Evolutionary conservation across 2,113 vertebrate genomes (phyloP).

Genomic region (human (Homo sapiens)): DNA sequence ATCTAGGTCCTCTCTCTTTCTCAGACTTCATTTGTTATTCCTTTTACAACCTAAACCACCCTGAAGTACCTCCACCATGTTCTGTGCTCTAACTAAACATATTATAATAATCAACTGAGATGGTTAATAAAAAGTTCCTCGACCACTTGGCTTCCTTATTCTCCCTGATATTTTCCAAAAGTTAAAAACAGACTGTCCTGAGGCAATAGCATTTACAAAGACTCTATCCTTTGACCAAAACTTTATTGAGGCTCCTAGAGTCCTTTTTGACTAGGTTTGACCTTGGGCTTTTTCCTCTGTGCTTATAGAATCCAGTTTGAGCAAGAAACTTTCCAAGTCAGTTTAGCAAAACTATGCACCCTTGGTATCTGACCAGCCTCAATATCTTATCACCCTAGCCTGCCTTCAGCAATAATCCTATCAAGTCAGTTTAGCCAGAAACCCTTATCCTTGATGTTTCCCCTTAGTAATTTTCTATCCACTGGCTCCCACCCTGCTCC

Average conservation of each 20-base stretch:
- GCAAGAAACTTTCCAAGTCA: too few species aligned
- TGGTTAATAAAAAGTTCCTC: not conserved
- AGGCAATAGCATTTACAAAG: not conserved
- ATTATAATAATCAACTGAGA: not conserved
- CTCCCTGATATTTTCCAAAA: not conserved
- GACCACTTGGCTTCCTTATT: not conserved
- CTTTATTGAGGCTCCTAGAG: not conserved
- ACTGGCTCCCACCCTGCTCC: too few species aligned
- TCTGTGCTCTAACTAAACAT: not conserved
- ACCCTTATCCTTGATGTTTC: too few species aligned
- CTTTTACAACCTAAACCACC: not conserved
- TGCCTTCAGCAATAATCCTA: too few species aligned
- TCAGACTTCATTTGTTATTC: not conserved
- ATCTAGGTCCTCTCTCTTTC: not conserved
- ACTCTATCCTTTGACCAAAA: not conserved
- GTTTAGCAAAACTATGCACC: too few species aligned
- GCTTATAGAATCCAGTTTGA: too few species aligned
- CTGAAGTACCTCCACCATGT: not conserved
- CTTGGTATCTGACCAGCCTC: too few species aligned
- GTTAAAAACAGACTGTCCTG: not conserved
- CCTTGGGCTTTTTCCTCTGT: not conserved
- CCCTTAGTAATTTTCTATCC: too few species aligned
- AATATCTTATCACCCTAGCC: too few species aligned
- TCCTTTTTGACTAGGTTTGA: not conserved
- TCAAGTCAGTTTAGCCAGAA: too few species aligned